Conservation (phyloP, 1,140 invertebrate species). For the Anoplolepis gracilipes region DNA sequence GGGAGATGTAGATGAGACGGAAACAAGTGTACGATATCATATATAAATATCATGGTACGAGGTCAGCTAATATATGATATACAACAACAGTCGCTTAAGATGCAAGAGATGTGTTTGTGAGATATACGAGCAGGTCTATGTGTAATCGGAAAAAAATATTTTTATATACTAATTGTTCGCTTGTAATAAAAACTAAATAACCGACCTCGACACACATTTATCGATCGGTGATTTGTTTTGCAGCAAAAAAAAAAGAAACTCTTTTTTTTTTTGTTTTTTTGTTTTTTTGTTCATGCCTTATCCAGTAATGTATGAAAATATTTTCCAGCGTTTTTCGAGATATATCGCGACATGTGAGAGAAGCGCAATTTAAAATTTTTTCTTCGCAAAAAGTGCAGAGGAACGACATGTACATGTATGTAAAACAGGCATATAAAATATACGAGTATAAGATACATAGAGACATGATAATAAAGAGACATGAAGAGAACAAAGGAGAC, state of each 20-base stretch:
- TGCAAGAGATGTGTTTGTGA: slow-evolving; percentile 18
- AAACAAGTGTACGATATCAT: background rate
- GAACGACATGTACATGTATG: background rate
- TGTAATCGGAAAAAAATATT: background rate
- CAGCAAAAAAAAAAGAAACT: background rate
- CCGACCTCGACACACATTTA: background rate
- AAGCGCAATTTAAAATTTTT: background rate
- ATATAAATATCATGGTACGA: background rate
- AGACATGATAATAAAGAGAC: slow-evolving; percentile 6
- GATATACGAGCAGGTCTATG: background rate
- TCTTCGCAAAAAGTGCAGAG: background rate
- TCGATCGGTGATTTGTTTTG: background rate
- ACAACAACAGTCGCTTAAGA: background rate
- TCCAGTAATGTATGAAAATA: background rate
- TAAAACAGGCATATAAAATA: slow-evolving; percentile 11
- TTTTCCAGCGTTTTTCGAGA: background rate
- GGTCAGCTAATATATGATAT: background rate
- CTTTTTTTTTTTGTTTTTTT: too few species aligned
- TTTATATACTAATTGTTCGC: background rate
- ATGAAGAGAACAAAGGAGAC: background rate
- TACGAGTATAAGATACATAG: background rate
- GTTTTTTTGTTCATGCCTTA: slow-evolving; percentile 13
- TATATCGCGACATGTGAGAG: background rate
- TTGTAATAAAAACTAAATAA: background rate
- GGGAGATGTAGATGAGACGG: background rate